Conservation (phyloP, 2,113 vertebrate species). For the Argyrosomus japonicus region DNA sequence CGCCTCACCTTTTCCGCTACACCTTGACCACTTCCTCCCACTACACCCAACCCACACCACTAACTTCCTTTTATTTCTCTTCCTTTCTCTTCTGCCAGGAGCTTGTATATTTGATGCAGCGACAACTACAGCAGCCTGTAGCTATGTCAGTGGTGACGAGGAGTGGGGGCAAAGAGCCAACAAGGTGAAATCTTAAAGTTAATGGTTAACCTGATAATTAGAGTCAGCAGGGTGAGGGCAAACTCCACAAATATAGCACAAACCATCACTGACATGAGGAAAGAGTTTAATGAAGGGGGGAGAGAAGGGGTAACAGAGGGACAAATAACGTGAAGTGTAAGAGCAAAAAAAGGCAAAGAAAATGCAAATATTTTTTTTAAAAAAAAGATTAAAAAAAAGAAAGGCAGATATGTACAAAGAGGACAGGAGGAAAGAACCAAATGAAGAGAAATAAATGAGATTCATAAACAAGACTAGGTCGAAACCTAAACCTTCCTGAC, state of each 20-base stretch:
- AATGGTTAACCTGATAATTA: constrained; percentile 69
- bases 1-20: constrained; percentile 2
- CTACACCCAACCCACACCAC: constrained; percentile 5
- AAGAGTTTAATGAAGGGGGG: background rate
- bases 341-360: background rate
- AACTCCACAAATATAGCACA: constrained; percentile 58
- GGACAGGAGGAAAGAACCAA: background rate
- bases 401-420: background rate
- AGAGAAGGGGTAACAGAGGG: background rate
- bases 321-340: background rate
- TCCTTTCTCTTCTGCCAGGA: constrained; percentile 1
- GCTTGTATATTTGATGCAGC: background rate
- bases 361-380: background rate
- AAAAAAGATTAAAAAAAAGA: background rate
- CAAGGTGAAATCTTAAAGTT: constrained; percentile 54
- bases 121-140: background rate
- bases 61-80: background rate
- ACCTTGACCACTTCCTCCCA: constrained; percentile 7
- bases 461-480: too few relatives aligned
- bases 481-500: too few relatives aligned
- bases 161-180: constrained; percentile 32
- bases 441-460: background rate
- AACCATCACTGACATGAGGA: constrained; percentile 3
- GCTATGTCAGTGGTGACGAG: constrained; percentile 5
- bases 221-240: constrained; percentile 52